These are phyloP conservation scores for Orthosia incerta DNA, from an alignment of 2,888 invertebrate genomes.

Conservation along the genomic window DNA sequence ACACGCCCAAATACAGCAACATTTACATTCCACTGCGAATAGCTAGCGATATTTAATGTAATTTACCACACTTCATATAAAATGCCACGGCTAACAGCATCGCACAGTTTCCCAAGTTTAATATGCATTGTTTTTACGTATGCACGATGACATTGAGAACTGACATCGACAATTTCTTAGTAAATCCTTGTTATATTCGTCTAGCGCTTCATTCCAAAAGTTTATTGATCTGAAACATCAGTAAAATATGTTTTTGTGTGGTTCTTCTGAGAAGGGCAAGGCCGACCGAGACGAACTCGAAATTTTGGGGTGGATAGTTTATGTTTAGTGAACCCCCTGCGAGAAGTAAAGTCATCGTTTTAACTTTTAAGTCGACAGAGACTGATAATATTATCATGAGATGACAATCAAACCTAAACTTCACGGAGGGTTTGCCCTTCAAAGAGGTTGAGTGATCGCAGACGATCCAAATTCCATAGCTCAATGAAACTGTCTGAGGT, in stretches of 20 bases:
- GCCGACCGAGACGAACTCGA: slow-evolving; percentile 4
- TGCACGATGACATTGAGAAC: slow-evolving; percentile 22
- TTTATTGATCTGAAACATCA: slow-evolving; percentile 51
- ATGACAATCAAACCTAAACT: slow-evolving; percentile 26
- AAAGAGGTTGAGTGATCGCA: slow-evolving; percentile 1
- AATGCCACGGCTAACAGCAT: slow-evolving; percentile 52
- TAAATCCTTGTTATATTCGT: slow-evolving; percentile 24
- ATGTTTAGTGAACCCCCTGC: slow-evolving; percentile 42
- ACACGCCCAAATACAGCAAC: slow-evolving; percentile 70
- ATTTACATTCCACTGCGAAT: slow-evolving; percentile 69
- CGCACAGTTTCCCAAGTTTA: slow-evolving; percentile 34
- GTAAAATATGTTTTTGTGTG: slow-evolving; percentile 51
- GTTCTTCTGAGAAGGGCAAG: slow-evolving; percentile 52
- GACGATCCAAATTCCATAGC: slow-evolving; percentile 7
- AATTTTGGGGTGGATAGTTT: slow-evolving; percentile 51
- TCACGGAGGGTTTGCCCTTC: slow-evolving; percentile 3
- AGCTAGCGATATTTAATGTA: slow-evolving; percentile 59
- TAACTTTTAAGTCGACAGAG: slow-evolving; percentile 25
- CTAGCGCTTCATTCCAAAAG: slow-evolving; percentile 29
- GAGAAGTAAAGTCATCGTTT: slow-evolving; percentile 30
- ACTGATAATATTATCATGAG: slow-evolving; percentile 42
- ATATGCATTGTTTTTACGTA: slow-evolving; percentile 43
- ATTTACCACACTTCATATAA: slow-evolving; percentile 62
- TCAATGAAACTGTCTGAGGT: background rate
- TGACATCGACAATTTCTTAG: slow-evolving; percentile 28